These are phyloP conservation scores for Characodon lateralis DNA, from an alignment of 2,797 vertebrate genomes.

Conservation along the genomic window DNA sequence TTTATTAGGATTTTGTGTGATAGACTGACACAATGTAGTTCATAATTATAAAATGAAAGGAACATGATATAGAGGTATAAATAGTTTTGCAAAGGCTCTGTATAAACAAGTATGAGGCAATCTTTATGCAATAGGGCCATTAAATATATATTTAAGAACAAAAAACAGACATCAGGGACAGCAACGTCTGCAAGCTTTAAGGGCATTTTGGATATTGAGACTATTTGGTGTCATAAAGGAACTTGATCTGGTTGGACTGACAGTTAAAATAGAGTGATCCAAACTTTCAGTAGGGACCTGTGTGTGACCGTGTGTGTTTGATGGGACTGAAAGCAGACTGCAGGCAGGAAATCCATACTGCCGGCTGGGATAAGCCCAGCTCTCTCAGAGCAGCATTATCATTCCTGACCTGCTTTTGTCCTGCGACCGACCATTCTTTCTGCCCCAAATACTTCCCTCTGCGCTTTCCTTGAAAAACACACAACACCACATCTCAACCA, in stretches of 20 bases:
- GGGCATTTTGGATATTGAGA: background rate
- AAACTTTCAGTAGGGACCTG: constrained; percentile 16
- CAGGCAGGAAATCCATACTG: constrained; percentile 78
- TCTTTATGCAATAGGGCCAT: too few relatives aligned
- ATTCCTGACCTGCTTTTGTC: constrained; percentile 76
- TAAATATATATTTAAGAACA: background rate
- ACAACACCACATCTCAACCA: constrained; percentile 13
- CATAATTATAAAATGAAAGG: background rate
- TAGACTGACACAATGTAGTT: background rate
- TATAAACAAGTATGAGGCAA: too few relatives aligned
- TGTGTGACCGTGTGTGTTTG: constrained; percentile 21
- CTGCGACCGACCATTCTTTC: constrained; percentile 70
- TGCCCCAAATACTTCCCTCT: constrained; percentile 54
- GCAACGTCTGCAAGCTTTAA: background rate
- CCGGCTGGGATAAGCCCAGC: constrained; percentile 70
- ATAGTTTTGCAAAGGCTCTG: background rate
- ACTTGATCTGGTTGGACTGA: background rate
- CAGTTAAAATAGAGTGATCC: constrained; percentile 3
- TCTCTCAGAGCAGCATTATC: constrained; percentile 74
- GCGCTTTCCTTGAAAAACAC: constrained; percentile 20
- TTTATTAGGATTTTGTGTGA: background rate
- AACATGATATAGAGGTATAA: background rate
- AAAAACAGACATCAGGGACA: background rate
- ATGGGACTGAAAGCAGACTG: constrained; percentile 67
- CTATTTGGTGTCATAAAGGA: background rate